These are phyloP conservation scores for Peromyscus maniculatus DNA, from an alignment of 2,113 vertebrate species.

Conservation along the genomic window DNA sequence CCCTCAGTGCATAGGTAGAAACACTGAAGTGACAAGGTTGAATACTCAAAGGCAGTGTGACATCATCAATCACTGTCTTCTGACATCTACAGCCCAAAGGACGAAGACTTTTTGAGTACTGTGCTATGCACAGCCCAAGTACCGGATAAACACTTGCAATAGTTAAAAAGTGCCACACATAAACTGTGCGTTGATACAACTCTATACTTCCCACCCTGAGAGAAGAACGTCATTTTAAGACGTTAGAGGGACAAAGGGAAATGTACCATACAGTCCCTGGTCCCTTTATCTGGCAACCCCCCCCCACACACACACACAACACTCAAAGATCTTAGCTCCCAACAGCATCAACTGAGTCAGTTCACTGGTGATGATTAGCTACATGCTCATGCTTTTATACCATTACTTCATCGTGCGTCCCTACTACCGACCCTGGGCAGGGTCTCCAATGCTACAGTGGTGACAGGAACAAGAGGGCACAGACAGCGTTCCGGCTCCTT, in stretches of 20 bases:
- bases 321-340: conserved; percentile 31
- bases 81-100: neutral
- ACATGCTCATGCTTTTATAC: conserved; percentile 42
- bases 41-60: neutral
- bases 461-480: neutral
- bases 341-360: conserved; percentile 40
- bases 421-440: neutral
- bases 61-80: neutral
- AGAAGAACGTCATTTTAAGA: conserved; percentile 59
- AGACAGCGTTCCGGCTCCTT: conserved; percentile 14
- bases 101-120: neutral
- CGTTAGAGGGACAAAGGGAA: conserved; percentile 52
- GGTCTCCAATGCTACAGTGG: conserved; percentile 32
- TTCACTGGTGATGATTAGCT: conserved; percentile 62
- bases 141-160: conserved; percentile 7
- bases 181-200: neutral
- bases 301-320: neutral
- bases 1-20: neutral
- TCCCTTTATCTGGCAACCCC: conserved; percentile 43
- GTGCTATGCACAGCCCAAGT: neutral
- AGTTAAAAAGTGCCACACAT: neutral
- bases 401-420: neutral
- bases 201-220: neutral
- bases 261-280: neutral
- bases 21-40: neutral